These are phyloP conservation scores for Ostrea edulis DNA, from an alignment of 1,140 invertebrate genomes.

Conservation along the genomic window DNA sequence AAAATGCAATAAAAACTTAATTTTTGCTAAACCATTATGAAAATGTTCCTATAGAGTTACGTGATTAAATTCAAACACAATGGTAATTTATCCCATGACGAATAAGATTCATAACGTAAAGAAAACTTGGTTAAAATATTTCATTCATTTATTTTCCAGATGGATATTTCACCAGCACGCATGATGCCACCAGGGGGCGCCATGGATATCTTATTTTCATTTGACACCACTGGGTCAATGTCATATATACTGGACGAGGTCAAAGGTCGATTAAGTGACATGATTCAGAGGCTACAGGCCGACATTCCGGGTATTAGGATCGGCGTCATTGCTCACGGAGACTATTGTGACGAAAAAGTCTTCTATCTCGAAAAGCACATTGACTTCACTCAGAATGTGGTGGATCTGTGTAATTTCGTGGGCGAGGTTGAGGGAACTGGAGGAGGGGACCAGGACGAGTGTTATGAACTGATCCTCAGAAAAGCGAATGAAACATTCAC, in stretches of 20 bases:
- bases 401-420: constrained; percentile 69
- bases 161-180: background rate
- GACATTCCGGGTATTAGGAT: constrained; percentile 72
- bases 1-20: no score
- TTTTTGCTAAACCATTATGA: no score
- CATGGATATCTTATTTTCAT: constrained; percentile 74
- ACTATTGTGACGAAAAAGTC: constrained; percentile 72
- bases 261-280: constrained; percentile 66
- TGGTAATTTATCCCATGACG: no score
- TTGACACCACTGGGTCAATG: constrained; percentile 77
- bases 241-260: constrained; percentile 66
- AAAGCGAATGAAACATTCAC: constrained; percentile 59
- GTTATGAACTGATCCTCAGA: constrained; percentile 74
- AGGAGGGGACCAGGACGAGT: constrained; percentile 71
- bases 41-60: no score
- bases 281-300: constrained; percentile 70
- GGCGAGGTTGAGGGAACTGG: constrained; percentile 68
- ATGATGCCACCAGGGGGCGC: constrained; percentile 9
- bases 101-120: no score
- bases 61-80: no score
- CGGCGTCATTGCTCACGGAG: constrained; percentile 73
- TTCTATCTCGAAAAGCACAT: constrained; percentile 72
- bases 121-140: no score
- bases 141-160: background rate
- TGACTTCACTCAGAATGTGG: constrained; percentile 67